phyloP scores from a whole-genome alignment of 2,113 vertebrate species.

The Rhynchomys soricoides region DNA sequence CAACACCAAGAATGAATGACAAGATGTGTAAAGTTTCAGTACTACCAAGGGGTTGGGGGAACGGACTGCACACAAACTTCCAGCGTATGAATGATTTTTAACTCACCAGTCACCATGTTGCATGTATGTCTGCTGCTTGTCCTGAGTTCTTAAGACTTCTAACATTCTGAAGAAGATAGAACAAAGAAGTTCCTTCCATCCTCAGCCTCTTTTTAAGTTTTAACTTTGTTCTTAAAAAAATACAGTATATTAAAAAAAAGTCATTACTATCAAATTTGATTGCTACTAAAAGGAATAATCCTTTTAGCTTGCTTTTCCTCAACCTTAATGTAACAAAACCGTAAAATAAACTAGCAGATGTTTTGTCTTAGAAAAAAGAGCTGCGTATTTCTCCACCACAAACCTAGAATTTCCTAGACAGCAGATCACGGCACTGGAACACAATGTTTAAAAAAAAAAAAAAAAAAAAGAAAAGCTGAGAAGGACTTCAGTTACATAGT shows the following conservation, averaged over 20 bases:
- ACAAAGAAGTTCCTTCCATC: constrained; percentile 88
- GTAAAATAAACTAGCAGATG: constrained; percentile 27
- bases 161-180: constrained; percentile 87
- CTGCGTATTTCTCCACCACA: constrained; percentile 22
- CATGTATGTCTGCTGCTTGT: constrained; percentile 88
- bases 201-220: constrained; percentile 78
- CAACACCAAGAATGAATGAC: constrained; percentile 67
- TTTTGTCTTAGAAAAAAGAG: constrained; percentile 42
- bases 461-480: background rate
- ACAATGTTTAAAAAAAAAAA: background rate
- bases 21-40: constrained; percentile 75
- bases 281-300: background rate
- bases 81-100: constrained; percentile 84
- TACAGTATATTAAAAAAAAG: constrained; percentile 58
- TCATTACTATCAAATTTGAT: constrained; percentile 17
- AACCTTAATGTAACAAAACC: constrained; percentile 17
- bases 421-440: background rate
- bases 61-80: constrained; percentile 82
- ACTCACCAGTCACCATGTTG: constrained; percentile 88
- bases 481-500: background rate
- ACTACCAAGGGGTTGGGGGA: constrained; percentile 26
- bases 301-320: constrained; percentile 49
- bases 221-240: constrained; percentile 69
- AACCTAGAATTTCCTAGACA: constrained; percentile 37
- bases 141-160: constrained; percentile 87